Percentiles rank a stretch among this genome's conserved stretches.
Conservation (phyloP, 2,797 vertebrate genomes). For the Danionella dracula region DNA sequence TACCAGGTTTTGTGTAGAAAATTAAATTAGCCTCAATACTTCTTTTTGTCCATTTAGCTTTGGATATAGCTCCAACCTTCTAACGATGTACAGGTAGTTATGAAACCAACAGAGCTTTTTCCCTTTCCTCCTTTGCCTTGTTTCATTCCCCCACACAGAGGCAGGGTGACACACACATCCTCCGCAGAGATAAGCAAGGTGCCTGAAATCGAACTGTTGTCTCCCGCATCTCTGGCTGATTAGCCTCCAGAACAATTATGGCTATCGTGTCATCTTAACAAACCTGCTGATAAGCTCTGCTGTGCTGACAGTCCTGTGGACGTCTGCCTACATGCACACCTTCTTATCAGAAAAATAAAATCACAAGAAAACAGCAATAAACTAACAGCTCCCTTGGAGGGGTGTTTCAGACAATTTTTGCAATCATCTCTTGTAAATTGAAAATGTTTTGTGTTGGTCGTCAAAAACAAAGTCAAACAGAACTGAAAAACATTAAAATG, state of each 20-base stretch:
- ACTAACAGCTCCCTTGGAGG: conserved; percentile 8
- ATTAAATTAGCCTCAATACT: conserved; percentile 7
- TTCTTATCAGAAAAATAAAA: conserved; percentile 29
- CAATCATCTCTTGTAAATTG: conserved; percentile 13
- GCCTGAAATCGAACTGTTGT: conserved; percentile 39
- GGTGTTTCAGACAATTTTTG: neutral
- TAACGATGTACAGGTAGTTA: neutral
- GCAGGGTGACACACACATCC: neutral
- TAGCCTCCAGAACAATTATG: conserved; percentile 56
- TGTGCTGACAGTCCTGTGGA: conserved; percentile 33
- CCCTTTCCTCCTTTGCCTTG: conserved; percentile 2
- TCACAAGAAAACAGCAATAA: conserved; percentile 25
- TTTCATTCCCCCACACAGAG: neutral
- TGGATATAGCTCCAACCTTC: neutral
- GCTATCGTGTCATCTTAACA: conserved; percentile 59
- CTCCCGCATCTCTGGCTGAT: conserved; percentile 45
- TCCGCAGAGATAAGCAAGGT: conserved; percentile 42
- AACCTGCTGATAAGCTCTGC: conserved; percentile 49
- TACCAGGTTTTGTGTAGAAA: neutral
- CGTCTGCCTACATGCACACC: conserved; percentile 2
- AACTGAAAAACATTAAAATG: too few species aligned
- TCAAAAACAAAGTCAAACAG: too few species aligned
- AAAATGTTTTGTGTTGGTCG: too few species aligned
- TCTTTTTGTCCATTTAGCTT: neutral
- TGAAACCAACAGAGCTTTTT: conserved; percentile 11